Percentiles rank a stretch among this genome's conserved stretches.
Evolutionary conservation across 2,888 invertebrate species (phyloP).

Genomic region (Sericinus montela): DNA sequence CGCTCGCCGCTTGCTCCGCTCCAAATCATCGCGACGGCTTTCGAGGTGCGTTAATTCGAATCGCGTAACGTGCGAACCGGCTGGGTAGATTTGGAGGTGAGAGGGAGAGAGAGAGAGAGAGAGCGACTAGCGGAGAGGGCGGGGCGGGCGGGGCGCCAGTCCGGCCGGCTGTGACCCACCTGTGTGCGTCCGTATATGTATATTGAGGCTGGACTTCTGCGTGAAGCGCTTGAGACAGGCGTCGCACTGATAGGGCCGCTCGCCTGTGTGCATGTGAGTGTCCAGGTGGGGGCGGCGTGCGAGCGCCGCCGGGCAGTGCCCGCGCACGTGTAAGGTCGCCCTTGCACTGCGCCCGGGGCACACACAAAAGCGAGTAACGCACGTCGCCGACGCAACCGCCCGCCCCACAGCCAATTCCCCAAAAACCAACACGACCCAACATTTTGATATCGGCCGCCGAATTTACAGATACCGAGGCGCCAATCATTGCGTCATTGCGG

Average conservation of each 20-base stretch:
- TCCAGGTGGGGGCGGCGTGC: slow-evolving; percentile 73
- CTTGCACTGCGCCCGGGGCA: slow-evolving; percentile 77
- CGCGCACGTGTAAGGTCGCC: slow-evolving; percentile 70
- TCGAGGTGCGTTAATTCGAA: slow-evolving; percentile 14
- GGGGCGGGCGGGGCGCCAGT: slow-evolving; percentile 68
- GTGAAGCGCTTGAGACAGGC: slow-evolving; percentile 88
- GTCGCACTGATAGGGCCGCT: slow-evolving; percentile 84
- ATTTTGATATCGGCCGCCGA: slow-evolving; percentile 45
- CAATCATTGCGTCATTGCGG: slow-evolving; percentile 61
- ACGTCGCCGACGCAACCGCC: slow-evolving; percentile 70
- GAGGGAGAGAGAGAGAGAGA: slow-evolving; percentile 35
- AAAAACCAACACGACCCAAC: slow-evolving; percentile 28
- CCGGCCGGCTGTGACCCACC: slow-evolving; percentile 76
- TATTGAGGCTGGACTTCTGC: slow-evolving; percentile 89
- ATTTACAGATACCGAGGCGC: slow-evolving; percentile 36
- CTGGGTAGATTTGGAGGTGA: slow-evolving; percentile 30
- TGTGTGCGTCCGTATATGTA: slow-evolving; percentile 88
- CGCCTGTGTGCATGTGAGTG: slow-evolving; percentile 80
- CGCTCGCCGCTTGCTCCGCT: slow-evolving; percentile 61
- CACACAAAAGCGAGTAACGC: slow-evolving; percentile 80
- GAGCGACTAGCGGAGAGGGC: slow-evolving; percentile 31
- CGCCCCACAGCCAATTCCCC: slow-evolving; percentile 46
- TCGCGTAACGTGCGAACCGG: slow-evolving; percentile 1
- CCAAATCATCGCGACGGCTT: slow-evolving; percentile 40
- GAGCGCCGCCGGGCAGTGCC: slow-evolving; percentile 71